Base-by-base conservation (phyloP, 2,113 vertebrate genomes). In the Cromileptes altivelis region DNA sequence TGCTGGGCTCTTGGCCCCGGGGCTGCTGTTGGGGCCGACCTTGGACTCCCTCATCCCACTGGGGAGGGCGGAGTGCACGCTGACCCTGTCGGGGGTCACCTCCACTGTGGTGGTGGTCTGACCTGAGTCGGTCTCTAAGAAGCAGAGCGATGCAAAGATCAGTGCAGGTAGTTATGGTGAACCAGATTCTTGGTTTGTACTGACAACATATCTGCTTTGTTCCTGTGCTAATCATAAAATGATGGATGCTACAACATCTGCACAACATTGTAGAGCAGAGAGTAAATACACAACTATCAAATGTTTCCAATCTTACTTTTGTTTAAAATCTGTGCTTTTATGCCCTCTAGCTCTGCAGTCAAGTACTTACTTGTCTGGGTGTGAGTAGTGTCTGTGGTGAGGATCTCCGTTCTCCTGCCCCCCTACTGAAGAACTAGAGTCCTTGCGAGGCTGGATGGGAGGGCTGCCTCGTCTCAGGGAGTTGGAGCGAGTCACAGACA, bases 401-500 rank as follows among this genome's bases (percentile, higher is more conserved):
- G 81, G 78, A 4, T 95, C 81, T 25, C 94, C 93, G 1, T 96
- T 94, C 40, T 95, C 94, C 50, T 96, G 91, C 15, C 95, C 86
- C 14, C 84, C 89, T 90, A 91, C 90, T 85, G 95, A 91, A 45
- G 95, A 88, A 80, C 81, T 3, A 0, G 94, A 94, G 80, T 96
- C 80, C 4, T 93, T 90, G 57, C 93, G 95, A 3, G 94, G 92
- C 0, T 95, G 96, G 0, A 90, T 92, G 0, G 97, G 98, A 0
- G 98, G 97, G 87, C 97, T 98, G 85, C 96, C 97, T 85, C 96
- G 94, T 23, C 97, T 95, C 86, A 98, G 94, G 14, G 98, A 99
- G 91, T 99, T 99, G 85, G 98, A 98, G 80, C 97, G 97, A 0
- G 96, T 98, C 82, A 99, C 97, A 0, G 98, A 99, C 96, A 99